Base-by-base conservation (phyloP, 2,888 invertebrate species). In the Oligia latruncula region DNA sequence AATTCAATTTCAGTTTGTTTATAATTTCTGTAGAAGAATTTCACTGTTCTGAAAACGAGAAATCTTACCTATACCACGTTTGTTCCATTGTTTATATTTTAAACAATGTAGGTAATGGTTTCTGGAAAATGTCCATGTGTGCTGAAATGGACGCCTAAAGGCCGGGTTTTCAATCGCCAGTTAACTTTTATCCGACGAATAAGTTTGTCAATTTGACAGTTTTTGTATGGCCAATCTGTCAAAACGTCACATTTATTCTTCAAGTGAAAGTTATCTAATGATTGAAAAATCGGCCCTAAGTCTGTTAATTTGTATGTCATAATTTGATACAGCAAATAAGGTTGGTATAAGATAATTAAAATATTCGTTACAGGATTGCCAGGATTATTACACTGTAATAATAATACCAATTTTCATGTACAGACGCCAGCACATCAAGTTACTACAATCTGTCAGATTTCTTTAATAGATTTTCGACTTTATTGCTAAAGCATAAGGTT, bases 1-100 rank as follows among this genome's bases (percentile, higher is more conserved):
- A 40, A 74, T 66, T 80, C 1, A 43, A 64, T 80, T 64, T 58
- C 29, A 64, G 71, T 79, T 74, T 68, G 40, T 43, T 82, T 79
- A 66, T 71, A 67, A 81, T 73, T 71, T 43, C 64, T 23, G 40
- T 9, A 3, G 58, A 74, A 60, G 3, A 60, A 49, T 52, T 35
- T 71, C 43, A 17, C 5, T 58, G 43, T 46, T n/a, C 4, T 20
- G 35, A n/a, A 81, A 60, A 29, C 20, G 23, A 52, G 70, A 55
- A 74, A 67, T 23, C 15, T 55, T 49, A n/a, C n/a, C n/a, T n/a
- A 66, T 72, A 70, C n/a, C 23, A 15, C 46, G 17, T 73, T 64
- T 52, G n/a, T 78, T 84, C 11, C 4, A 29, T 35, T 78, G 52
- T 52, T 83, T 66, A 35, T 66, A 29, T 60, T 72, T 52, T 4